Evolutionary conservation across 2,888 invertebrate species (phyloP).

Genomic region (Scaptomyza cyrtandrae): DNA sequence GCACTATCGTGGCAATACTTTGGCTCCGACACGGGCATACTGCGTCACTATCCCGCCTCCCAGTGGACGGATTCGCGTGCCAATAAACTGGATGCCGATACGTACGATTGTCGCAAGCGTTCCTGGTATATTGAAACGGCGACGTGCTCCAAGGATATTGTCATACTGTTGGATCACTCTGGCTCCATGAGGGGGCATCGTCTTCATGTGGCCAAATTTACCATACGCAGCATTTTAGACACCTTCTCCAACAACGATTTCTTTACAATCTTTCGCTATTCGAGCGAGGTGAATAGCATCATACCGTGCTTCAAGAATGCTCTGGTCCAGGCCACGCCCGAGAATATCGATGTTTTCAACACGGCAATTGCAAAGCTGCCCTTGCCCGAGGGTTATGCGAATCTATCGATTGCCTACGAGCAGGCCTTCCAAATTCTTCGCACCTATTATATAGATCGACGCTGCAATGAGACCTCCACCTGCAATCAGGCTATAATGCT

Average conservation of each 20-base stretch:
- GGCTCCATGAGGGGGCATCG: constrained; percentile 97
- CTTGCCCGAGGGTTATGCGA: constrained; percentile 91
- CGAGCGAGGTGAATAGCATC: constrained; percentile 89
- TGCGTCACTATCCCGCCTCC: constrained; percentile 95
- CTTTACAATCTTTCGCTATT: constrained; percentile 95
- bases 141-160: constrained; percentile 98
- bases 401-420: constrained; percentile 92
- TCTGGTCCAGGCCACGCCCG: constrained; percentile 94
- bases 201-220: constrained; percentile 92
- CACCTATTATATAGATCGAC: constrained; percentile 86
- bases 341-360: constrained; percentile 91
- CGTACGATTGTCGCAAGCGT: constrained; percentile 95
- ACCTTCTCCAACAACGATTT: constrained; percentile 99
- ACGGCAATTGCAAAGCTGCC: constrained; percentile 87
- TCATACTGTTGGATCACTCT: constrained; percentile 97
- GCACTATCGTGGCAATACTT: constrained; percentile 99
- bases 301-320: constrained; percentile 93
- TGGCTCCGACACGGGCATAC: constrained; percentile 96
- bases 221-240: constrained; percentile 94
- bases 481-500: constrained; percentile 99
- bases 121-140: constrained; percentile 99
- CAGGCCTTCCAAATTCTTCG: constrained; percentile 93
- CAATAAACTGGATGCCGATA: constrained; percentile 87
- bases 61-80: constrained; percentile 86
- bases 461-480: constrained; percentile 86